phyloP scores from a whole-genome alignment of 1,140 invertebrate species.

The Chelonus insularis region DNA sequence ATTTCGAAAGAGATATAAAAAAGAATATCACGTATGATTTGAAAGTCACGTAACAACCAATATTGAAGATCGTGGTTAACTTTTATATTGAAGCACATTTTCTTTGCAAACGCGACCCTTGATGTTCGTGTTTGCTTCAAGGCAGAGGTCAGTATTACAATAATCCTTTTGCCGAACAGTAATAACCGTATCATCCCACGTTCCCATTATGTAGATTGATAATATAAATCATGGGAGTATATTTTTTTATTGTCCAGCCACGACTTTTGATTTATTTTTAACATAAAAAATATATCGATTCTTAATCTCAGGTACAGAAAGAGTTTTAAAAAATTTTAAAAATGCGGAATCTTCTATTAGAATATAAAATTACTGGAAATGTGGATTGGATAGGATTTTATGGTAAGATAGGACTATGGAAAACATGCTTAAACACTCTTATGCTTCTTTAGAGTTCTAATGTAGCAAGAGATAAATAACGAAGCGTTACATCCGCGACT shows the following conservation, averaged over 20 bases:
- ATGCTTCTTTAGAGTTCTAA: no score
- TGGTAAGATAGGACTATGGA: background rate
- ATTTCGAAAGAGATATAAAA: no score
- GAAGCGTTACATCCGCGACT: slow-evolving; percentile 24
- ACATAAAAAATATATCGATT: background rate
- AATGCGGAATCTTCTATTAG: no score
- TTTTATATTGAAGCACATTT: no score
- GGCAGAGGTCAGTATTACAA: slow-evolving; percentile 40
- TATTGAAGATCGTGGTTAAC: no score
- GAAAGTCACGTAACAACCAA: no score
- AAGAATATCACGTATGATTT: no score
- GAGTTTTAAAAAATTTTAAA: background rate
- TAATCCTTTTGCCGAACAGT: slow-evolving; percentile 43
- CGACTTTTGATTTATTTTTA: background rate
- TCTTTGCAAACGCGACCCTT: no score
- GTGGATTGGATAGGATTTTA: no score
- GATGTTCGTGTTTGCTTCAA: slow-evolving; percentile 30
- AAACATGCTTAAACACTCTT: slow-evolving; percentile 2
- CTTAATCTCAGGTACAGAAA: background rate
- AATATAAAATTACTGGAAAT: no score
- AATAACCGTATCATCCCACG: slow-evolving; percentile 45
- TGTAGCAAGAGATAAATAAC: slow-evolving; percentile 14
- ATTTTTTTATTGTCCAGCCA: slow-evolving; percentile 33
- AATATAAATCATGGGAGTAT: slow-evolving; percentile 50
- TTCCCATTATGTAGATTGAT: slow-evolving; percentile 43